Base-by-base conservation (phyloP, 2,888 invertebrate genomes). In the Colletes collaris region DNA sequence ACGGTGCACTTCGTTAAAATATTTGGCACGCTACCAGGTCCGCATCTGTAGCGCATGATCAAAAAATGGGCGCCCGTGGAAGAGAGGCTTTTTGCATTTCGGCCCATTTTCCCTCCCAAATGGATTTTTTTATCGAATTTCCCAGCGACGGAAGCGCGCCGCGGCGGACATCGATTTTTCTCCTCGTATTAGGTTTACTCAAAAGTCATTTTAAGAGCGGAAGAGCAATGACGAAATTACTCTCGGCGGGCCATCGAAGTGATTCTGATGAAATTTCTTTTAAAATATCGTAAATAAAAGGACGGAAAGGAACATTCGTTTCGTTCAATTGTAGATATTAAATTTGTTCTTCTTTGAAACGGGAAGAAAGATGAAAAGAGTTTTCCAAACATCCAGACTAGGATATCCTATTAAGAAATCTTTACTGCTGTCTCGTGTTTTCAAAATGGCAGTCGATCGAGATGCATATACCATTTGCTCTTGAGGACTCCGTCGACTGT, bases 11-110 rank as follows among this genome's bases (percentile, higher is more conserved):
- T 69, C 49, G 71, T 59, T 71, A 35, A 62, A 60, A 19, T 40
- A 78, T 37, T 19, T 70, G 52, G 64, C 53, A 50, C 55, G 52
- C 7, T 16, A 63, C 52, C 63, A 40, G 19, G 46, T 40, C 37
- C 63, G 11, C n/a, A 40, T 16, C 6, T 40, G 11, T 16, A 19
- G 7, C 3, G 58, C 49, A 19, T n/a, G 40, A 68, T 64, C 59
- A 64, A 76, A 76, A 40, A 56, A 19, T 56, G 37, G 19, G 0
- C 63, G 10, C 8, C 11, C 27, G 27, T 2, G 27, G 27, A 13
- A 35, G 60, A 63, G 27, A 46, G 46, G 49, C 13, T 60, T 27
- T 62, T n/a, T 37, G 50, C 37, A 52, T n/a, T 52, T 44, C 52
- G 13, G 19, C 44, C 19, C 6, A 19, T n/a, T 59, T 59, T 44